phyloP scores from a whole-genome alignment of 2,113 vertebrate species.

The Sorex araneus region DNA sequence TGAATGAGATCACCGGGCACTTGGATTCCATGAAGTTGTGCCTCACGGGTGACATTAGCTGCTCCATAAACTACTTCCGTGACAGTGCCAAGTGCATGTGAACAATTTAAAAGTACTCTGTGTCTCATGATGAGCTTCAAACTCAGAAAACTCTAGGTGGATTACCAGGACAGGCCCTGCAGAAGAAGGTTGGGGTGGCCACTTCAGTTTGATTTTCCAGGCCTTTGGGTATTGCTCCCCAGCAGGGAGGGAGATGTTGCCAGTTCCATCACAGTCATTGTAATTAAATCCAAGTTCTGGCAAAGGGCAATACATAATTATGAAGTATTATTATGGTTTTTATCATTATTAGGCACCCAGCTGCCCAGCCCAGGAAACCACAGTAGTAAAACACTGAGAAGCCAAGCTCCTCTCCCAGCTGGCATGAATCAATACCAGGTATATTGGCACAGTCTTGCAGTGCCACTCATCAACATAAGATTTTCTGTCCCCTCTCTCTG shows the following conservation, averaged over 20 bases:
- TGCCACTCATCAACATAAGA: conserved; percentile 58
- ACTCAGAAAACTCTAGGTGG: conserved; percentile 52
- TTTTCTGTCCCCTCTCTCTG: conserved; percentile 70
- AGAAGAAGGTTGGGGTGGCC: conserved; percentile 63
- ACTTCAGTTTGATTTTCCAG: conserved; percentile 71
- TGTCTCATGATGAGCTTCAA: conserved; percentile 61
- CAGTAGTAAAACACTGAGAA: conserved; percentile 79
- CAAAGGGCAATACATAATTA: conserved; percentile 78
- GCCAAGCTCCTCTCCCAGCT: conserved; percentile 79
- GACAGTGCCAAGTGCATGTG: conserved; percentile 55
- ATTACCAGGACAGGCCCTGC: conserved; percentile 58
- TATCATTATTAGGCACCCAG: conserved; percentile 83
- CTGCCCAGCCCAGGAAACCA: conserved; percentile 83
- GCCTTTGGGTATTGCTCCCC: conserved; percentile 76
- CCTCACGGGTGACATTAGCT: not conserved
- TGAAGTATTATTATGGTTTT: conserved; percentile 83
- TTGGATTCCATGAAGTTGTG: conserved; percentile 20
- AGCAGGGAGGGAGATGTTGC: conserved; percentile 69
- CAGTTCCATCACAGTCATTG: conserved; percentile 72
- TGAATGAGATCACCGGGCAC: not conserved
- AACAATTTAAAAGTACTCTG: conserved; percentile 67
- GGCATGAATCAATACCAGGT: conserved; percentile 77
- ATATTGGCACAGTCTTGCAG: conserved; percentile 71
- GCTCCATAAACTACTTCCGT: conserved; percentile 55
- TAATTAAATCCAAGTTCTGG: conserved; percentile 84